phyloP scores from a whole-genome alignment of 2,113 vertebrate genomes.

The Sturnira hondurensis region DNA sequence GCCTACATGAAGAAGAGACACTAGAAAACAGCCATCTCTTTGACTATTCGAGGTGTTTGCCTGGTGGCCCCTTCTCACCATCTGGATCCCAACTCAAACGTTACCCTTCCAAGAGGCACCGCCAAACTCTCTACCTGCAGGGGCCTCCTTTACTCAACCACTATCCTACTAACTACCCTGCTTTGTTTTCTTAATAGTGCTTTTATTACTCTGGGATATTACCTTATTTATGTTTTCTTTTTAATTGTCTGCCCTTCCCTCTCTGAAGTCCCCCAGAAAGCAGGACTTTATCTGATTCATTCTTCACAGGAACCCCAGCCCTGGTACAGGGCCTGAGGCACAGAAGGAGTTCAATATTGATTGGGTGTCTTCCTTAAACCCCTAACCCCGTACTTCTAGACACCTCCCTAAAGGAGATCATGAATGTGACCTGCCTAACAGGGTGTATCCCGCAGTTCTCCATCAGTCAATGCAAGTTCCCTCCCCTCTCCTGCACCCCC shows the following conservation, averaged over 20 bases:
- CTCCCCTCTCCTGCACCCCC: neutral
- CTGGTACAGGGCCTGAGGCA: neutral
- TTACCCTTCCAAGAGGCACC: neutral
- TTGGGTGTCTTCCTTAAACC: neutral
- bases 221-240: neutral
- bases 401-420: neutral
- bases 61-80: neutral
- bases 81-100: neutral
- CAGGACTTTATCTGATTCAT: neutral
- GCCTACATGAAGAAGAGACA: slow-evolving; percentile 69
- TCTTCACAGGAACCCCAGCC: neutral
- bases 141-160: neutral
- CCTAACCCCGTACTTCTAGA: neutral
- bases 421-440: neutral
- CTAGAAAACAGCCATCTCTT: neutral
- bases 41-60: neutral
- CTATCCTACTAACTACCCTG: neutral
- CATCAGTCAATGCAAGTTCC: neutral
- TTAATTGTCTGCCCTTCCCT: neutral
- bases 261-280: neutral
- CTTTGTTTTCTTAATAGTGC: neutral
- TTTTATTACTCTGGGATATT: neutral
- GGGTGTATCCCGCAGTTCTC: neutral
- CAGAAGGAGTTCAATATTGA: neutral
- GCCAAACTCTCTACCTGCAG: neutral